Percentiles rank a stretch among this genome's conserved stretches.
Evolutionary conservation across 2,888 invertebrate species (phyloP).

Genomic region (Spilarctia lutea): DNA sequence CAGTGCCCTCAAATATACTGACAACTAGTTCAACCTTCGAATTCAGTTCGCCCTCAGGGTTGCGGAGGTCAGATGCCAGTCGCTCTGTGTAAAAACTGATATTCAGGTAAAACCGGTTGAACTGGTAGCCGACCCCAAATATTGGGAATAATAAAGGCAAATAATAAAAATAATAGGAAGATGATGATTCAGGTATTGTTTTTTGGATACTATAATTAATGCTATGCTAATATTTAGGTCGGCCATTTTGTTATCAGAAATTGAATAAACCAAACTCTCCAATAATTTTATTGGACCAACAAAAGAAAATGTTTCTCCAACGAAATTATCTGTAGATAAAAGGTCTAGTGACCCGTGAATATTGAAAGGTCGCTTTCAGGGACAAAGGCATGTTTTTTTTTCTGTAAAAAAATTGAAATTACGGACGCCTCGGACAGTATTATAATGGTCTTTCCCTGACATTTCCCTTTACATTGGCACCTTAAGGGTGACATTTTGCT

Average conservation of each 20-base stretch:
- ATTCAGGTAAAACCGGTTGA: no score
- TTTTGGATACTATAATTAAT: background rate
- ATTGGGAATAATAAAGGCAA: no score
- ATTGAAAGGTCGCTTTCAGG: conserved; percentile 51
- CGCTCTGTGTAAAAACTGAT: no score
- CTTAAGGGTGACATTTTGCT: conserved; percentile 47
- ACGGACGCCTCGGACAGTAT: conserved; percentile 45
- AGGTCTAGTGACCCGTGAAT: conserved; percentile 54
- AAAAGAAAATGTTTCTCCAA: conserved; percentile 48
- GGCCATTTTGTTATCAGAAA: conserved; percentile 22
- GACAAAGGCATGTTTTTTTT: conserved; percentile 58
- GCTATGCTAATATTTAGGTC: background rate
- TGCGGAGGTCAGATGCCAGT: no score
- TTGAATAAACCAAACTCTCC: conserved; percentile 52
- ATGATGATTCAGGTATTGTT: background rate
- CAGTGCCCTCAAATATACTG: no score
- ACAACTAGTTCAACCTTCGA: no score
- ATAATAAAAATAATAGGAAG: no score
- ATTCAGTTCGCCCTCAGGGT: no score
- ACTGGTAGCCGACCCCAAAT: no score
- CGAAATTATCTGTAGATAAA: conserved; percentile 60
- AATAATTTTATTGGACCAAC: conserved; percentile 42
- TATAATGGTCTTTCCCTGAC: conserved; percentile 53
- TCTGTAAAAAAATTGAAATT: conserved; percentile 54
- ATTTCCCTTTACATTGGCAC: conserved; percentile 50